These are phyloP conservation scores for Monopterus albus DNA, from an alignment of 2,113 vertebrate species.

Conservation along the genomic window DNA sequence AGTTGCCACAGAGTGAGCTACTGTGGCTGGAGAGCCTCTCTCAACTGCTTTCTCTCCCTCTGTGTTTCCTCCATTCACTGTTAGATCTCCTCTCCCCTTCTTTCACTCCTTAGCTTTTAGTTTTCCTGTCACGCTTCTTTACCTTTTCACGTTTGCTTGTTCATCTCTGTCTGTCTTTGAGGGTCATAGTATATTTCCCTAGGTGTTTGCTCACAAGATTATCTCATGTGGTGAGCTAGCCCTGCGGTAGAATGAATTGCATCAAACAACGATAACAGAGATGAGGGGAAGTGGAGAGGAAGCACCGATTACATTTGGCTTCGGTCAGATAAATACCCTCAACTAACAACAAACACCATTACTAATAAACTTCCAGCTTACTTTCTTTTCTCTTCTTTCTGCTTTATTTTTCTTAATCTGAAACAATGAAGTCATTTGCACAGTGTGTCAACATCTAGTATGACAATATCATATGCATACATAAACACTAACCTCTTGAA, in stretches of 20 bases:
- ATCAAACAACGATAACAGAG: constrained; percentile 65
- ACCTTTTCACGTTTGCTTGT: constrained; percentile 19
- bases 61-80: neutral
- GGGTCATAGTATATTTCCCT: constrained; percentile 69
- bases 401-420: constrained; percentile 3
- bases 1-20: too few relatives aligned
- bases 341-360: constrained; percentile 49
- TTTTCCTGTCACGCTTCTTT: constrained; percentile 2
- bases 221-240: constrained; percentile 60
- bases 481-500: neutral
- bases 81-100: neutral
- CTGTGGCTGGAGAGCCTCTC: too few relatives aligned
- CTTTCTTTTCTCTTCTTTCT: constrained; percentile 14
- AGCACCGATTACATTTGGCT: constrained; percentile 58
- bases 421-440: constrained; percentile 10
- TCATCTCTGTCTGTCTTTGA: constrained; percentile 26
- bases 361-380: constrained; percentile 51
- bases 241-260: constrained; percentile 67
- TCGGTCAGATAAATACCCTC: constrained; percentile 65
- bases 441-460: neutral
- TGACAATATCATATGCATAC: neutral
- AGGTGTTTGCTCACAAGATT: constrained; percentile 62
- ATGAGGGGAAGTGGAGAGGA: constrained; percentile 46
- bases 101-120: neutral
- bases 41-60: too few relatives aligned